phyloP scores from a whole-genome alignment of 2,113 vertebrate species.

The Spilogale gracilis region DNA sequence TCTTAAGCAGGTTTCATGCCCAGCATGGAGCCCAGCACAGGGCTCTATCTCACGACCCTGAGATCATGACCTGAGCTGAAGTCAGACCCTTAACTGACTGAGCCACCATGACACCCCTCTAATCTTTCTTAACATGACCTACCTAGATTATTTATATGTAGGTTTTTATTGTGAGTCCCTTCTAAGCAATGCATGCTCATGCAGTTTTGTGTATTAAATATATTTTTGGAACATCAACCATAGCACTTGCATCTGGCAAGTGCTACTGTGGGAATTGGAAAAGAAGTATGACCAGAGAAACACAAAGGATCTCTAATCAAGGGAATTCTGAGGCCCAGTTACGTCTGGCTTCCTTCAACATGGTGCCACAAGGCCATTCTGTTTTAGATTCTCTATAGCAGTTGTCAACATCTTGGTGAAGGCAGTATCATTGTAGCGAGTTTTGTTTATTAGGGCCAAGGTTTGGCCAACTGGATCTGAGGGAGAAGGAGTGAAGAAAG shows the following conservation, averaged over 20 bases:
- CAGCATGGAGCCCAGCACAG: neutral
- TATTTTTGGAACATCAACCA: neutral
- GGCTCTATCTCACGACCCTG: neutral
- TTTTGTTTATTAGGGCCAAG: neutral
- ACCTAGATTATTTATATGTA: neutral
- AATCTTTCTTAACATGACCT: neutral
- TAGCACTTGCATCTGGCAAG: neutral
- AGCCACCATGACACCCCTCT: neutral
- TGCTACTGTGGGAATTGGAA: neutral
- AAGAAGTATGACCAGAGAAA: neutral
- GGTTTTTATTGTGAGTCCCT: neutral
- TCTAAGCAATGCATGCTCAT: neutral
- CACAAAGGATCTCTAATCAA: neutral
- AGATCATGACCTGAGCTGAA: neutral
- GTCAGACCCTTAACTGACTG: neutral
- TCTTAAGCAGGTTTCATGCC: neutral
- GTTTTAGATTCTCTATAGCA: neutral
- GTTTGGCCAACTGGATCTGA: constrained; percentile 1
- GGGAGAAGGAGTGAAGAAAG: neutral
- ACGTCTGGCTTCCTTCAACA: neutral
- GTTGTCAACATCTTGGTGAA: neutral
- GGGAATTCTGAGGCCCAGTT: neutral
- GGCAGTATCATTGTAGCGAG: neutral
- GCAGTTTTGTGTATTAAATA: neutral
- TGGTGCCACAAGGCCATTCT: neutral